Percentiles rank a stretch among this genome's conserved stretches.
Evolutionary conservation across 2,113 vertebrate genomes (phyloP).

Genomic region (Lamprologus callipterus): DNA sequence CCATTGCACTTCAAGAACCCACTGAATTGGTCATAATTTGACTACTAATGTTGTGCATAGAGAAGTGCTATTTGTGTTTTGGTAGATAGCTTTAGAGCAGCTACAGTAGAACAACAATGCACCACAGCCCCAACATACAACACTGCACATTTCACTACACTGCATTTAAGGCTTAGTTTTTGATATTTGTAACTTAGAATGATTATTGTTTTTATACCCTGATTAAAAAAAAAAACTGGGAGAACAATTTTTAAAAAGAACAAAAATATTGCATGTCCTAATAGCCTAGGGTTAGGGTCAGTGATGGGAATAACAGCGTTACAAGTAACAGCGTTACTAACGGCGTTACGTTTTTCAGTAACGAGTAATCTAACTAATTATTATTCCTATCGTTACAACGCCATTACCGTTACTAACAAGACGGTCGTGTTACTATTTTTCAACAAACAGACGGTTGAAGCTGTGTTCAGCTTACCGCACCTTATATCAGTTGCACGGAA

Average conservation of each 20-base stretch:
- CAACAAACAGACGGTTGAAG: background rate
- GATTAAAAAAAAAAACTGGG: background rate
- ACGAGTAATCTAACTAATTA: background rate
- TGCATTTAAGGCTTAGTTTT: background rate
- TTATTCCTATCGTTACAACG: background rate
- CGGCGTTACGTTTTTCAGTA: background rate
- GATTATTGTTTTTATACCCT: background rate
- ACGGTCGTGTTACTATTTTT: background rate
- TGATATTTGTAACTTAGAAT: background rate
- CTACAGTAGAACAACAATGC: background rate
- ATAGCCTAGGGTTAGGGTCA: background rate
- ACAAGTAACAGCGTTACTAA: background rate
- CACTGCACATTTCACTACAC: background rate
- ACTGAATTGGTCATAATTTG: background rate
- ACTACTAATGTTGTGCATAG: background rate
- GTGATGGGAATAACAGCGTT: background rate
- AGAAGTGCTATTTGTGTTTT: background rate
- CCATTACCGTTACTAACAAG: background rate
- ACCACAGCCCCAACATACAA: background rate
- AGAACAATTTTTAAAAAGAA: background rate
- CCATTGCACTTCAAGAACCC: background rate
- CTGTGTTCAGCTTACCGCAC: rapidly evolving
- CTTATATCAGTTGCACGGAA: background rate
- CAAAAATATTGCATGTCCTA: background rate
- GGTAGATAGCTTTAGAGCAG: background rate